Base-by-base conservation (phyloP, 64 coral and sea anemone genomes). In the Trachythela sp. region DNA sequence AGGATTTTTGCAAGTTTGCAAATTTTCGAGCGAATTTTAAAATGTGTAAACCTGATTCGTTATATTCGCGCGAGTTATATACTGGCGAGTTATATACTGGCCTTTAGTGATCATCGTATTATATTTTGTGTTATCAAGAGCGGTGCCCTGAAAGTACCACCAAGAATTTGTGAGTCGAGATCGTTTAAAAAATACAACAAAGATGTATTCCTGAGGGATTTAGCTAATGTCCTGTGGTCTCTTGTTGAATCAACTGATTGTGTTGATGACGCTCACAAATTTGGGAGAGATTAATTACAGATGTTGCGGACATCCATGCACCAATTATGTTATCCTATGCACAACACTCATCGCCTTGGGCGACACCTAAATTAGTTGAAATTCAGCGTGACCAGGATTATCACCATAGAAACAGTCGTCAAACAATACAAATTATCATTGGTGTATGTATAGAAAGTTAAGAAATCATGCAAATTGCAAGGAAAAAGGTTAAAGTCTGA, bases 111-210 rank as follows among this genome's bases (percentile, higher is more conserved):
- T 84, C 91, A 92, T 32, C 41, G 64, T 50, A 39, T 88, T 39
- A 72, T 92, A 10, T 88, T 91, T 84, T 92, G 86, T 92, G 40
- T 88, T 27, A 45, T 88, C 27, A 92, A 92, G 68, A 72, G 49
- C 14, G 91, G 91, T 56, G 51, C 59, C 20, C 54, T 31, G 10
- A 90, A 84, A 84, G 4, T 56, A 83, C 88, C 43, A 36, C 40
- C 88, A 83, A 29, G 75, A 18, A 39, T 34, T 48, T 84, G 22
- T 59, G 88, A 90, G 77, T 32, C 35, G n/a, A 39, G 88, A 50
- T 90, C 88, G 27, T 90, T 54, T 50, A 90, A 84, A 48, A 90
- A 90, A 29, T 90, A 90, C 77, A 50, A 84, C 54, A 84, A 90
- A 83, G 32, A 18, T 29, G 72, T 24, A 24, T 88, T 88, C 38